Conservation (phyloP, 2,888 invertebrate genomes). For the Philereme vetulata region DNA sequence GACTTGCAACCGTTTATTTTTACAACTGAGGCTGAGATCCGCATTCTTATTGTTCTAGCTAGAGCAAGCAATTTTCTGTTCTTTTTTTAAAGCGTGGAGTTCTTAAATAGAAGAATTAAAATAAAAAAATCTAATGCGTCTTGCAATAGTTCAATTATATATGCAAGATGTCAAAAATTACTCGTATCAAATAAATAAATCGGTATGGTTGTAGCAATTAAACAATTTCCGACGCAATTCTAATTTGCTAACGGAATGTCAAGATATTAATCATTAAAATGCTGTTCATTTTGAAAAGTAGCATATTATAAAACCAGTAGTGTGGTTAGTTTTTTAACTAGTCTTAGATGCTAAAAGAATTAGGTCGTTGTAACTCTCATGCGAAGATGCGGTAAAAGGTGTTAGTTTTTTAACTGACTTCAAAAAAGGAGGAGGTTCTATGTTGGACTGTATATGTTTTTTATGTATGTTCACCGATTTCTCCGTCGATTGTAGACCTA, state of each 20-base stretch:
- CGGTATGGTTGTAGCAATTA: slow-evolving; percentile 50
- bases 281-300: slow-evolving; percentile 22
- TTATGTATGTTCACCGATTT: too few relatives aligned
- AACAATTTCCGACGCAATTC: slow-evolving; percentile 44
- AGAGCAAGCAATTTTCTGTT: background rate
- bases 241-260: slow-evolving; percentile 54
- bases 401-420: too few relatives aligned
- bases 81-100: too few relatives aligned
- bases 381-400: slow-evolving; percentile 12
- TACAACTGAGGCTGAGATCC: slow-evolving; percentile 8
- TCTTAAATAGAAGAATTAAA: too few relatives aligned
- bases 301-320: slow-evolving; percentile 28
- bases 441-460: too few relatives aligned
- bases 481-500: too few relatives aligned
- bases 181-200: slow-evolving; percentile 41
- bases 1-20: slow-evolving; percentile 15
- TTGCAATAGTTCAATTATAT: too few relatives aligned
- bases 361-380: slow-evolving; percentile 2
- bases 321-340: slow-evolving; percentile 2
- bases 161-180: slow-evolving; percentile 30
- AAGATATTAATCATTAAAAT: slow-evolving; percentile 48
- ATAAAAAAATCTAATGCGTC: too few relatives aligned
- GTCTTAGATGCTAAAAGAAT: slow-evolving; percentile 6
- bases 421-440: too few relatives aligned
- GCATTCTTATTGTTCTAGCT: slow-evolving; percentile 9